phyloP scores from a whole-genome alignment of 2,797 vertebrate genomes.

The Enteromius mattozi region DNA sequence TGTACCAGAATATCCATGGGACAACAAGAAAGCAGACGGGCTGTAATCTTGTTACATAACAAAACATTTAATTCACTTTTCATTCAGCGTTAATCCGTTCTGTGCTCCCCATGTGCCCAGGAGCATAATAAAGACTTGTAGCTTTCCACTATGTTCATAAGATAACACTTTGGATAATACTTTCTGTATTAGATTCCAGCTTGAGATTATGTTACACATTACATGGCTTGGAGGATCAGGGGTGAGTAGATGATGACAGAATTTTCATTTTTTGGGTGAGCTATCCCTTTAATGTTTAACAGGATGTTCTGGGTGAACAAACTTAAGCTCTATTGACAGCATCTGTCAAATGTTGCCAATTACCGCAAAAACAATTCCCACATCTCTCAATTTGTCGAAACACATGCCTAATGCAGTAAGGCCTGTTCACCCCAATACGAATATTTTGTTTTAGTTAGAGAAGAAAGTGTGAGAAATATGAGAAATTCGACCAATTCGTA shows the following conservation, averaged over 20 bases:
- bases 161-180: conserved; percentile 37
- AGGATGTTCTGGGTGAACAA: background rate
- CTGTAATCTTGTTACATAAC: conserved; percentile 63
- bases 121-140: conserved; percentile 59
- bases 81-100: conserved; percentile 53
- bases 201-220: background rate
- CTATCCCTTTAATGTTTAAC: background rate
- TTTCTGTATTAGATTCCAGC: conserved; percentile 6
- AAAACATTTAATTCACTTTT: conserved; percentile 60
- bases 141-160: conserved; percentile 38
- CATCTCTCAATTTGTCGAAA: background rate
- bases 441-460: background rate
- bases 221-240: background rate
- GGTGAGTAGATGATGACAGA: background rate
- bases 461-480: background rate
- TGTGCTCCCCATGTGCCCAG: conserved; percentile 43
- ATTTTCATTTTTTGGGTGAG: background rate
- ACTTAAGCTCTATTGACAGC: background rate
- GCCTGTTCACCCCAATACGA: background rate
- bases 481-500: background rate
- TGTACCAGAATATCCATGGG: conserved; percentile 19
- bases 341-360: background rate
- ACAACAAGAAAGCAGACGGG: conserved; percentile 34
- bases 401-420: background rate
- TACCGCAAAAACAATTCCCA: background rate